phyloP scores from a whole-genome alignment of 2,113 vertebrate species.

The Macquaria ambigua region DNA sequence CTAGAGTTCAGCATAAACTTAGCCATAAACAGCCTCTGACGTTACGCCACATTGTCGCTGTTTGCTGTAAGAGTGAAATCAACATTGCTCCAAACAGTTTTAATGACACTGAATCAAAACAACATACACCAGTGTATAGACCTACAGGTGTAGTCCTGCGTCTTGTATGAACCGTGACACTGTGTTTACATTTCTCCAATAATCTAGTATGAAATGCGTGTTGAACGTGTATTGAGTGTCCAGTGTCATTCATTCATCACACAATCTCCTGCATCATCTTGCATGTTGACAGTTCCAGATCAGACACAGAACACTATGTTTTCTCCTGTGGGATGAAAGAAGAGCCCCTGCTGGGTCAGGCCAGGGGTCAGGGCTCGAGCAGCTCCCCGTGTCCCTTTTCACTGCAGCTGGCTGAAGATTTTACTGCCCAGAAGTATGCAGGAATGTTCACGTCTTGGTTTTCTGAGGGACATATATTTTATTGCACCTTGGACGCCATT shows the following conservation, averaged over 20 bases:
- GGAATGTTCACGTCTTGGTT: conserved; percentile 75
- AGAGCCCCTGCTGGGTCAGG: conserved; percentile 49
- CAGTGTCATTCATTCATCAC: background rate
- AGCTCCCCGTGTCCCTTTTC: conserved; percentile 56
- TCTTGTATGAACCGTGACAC: background rate
- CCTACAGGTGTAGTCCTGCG: background rate
- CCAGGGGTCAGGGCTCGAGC: conserved; percentile 35
- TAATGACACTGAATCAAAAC: background rate
- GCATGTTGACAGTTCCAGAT: conserved; percentile 24
- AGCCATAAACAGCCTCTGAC: too few relatives aligned
- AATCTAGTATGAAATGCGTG: background rate
- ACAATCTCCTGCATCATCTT: conserved; percentile 26
- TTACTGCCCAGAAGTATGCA: conserved; percentile 56
- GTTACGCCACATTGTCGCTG: too few relatives aligned
- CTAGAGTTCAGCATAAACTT: too few relatives aligned
- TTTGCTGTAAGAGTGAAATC: conserved; percentile 2
- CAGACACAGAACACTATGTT: conserved; percentile 49
- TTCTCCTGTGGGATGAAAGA: conserved; percentile 56
- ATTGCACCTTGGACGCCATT: conserved; percentile 56
- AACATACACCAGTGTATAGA: background rate
- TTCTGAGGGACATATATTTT: conserved; percentile 74
- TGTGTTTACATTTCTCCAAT: background rate
- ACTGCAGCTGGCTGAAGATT: conserved; percentile 62
- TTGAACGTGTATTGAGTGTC: background rate
- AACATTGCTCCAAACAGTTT: background rate